Evolutionary conservation across 1,140 invertebrate genomes (phyloP), one percentile per base, ranked within the genome.

Genomic region (Drosophila leontia): DNA sequence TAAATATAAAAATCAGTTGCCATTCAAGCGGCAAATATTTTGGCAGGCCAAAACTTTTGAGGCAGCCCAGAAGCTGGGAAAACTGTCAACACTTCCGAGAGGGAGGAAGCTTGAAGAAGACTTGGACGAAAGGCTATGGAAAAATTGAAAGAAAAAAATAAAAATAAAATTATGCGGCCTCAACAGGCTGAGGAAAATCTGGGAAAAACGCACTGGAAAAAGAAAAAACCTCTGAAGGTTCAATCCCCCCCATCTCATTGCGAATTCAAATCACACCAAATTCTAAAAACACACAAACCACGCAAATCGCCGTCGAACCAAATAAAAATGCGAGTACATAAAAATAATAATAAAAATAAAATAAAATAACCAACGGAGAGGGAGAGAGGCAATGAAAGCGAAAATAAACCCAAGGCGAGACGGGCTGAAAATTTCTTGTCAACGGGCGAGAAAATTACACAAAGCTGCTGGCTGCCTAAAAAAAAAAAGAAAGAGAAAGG

Each of bases 61-160:
- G 51, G 50, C 50, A 62, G 0, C 7, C 17, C 17, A 17, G 29
- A 4, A 7, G 39, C 13, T 7, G 6, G 29, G 7, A 69, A 62
- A 78, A 70, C 72, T 78, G 78, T 85, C 62, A 78, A 64, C 75
- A 75, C 63, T 57, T 62, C 15, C 26, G 26, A 23, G 17, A 8
- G 17, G 5, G 47, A 29, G 26, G 5, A 29, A 29, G 26, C 26
- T 29, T 6, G 26, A 6, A 3, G 26, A 29, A 29, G 26, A 29
- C 26, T 29, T 29, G 26, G 26, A 61, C 65, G 75, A 65, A 34
- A 29, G 39, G 17, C 19, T 59, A 65, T 69, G 65, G 69, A 63
- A 57, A 88, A 88, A 88, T 88, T 88, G 84, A 88, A 88, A 87
- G 90, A 88, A 84, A 88, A 87, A 88, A 88, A 84, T 84, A 88